Evolutionary conservation across 1,140 invertebrate genomes (phyloP), one percentile per base, ranked within the genome.

Genomic region (Drosophila kohkoa): DNA sequence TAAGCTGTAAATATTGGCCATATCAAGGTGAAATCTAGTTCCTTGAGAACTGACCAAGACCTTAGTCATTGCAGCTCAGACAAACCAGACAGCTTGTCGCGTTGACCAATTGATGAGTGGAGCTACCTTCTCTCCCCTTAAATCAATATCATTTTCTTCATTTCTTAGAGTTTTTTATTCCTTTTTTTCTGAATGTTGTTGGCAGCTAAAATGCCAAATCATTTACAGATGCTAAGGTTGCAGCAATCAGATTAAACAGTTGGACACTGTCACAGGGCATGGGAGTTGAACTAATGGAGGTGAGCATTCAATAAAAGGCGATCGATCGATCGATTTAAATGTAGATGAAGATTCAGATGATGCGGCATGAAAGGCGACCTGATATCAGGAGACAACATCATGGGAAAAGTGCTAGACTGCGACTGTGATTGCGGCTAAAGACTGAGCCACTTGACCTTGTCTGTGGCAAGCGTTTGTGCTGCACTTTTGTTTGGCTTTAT

Each of bases 381-480:
- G 3, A 25, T 25, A 25, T 25, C 20, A 25, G 20, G 45, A 7
- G 28, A n/a, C 32, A 57, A 38, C 41, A 58, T 11, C 38, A 70
- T 75, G 66, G 67, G 73, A 75, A 70, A 64, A 74, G 46, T 59
- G 66, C 28, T 55, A 74, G 66, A 75, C 73, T 64, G 52, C 60
- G 38, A 10, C 10, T 41, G 38, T n/a, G 38, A 3, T 10, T 11
- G 38, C 8, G 10, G 11, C 38, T 41, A 10, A 70, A 51, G 49
- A 25, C 43, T 0, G 63, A 45, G 54, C 60, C 74, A 76, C 74
- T 76, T 76, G 74, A 76, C 74, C 74, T 76, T 76, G 74, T 59
- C 54, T 70, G 71, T 59, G 70, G 70, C 64, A 52, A 74, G 71
- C 55, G 62, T 51, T 57, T 58, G 71, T 38, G 65, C 49, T 48